Evolutionary conservation across 2,888 invertebrate genomes (phyloP).

Genomic region (Oligia latruncula): DNA sequence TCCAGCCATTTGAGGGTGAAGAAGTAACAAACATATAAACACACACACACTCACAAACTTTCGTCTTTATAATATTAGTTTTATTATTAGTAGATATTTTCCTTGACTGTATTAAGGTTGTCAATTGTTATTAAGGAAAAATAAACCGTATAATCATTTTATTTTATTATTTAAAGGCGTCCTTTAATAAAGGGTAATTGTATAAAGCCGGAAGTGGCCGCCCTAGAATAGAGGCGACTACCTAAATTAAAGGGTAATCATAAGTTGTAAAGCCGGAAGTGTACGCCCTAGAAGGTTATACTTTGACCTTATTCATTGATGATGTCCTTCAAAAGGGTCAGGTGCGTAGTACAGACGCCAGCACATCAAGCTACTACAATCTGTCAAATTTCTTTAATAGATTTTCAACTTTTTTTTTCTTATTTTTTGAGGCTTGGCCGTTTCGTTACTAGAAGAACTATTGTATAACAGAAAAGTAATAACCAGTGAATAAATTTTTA

Average conservation of each 20-base stretch:
- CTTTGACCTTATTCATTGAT: conserved; percentile 9
- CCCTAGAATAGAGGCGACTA: background rate
- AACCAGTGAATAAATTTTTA: too few species aligned
- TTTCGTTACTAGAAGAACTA: too few species aligned
- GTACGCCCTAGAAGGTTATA: background rate
- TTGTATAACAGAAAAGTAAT: too few species aligned
- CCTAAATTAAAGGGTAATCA: background rate
- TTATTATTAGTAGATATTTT: background rate
- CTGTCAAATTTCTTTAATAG: too few species aligned
- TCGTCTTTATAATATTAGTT: too few species aligned
- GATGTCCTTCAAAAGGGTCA: conserved; percentile 4
- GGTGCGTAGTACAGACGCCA: background rate
- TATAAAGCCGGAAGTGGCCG: background rate
- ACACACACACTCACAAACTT: too few species aligned
- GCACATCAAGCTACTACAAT: too few species aligned
- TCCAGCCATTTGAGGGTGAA: too few species aligned
- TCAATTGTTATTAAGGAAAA: background rate
- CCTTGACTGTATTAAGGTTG: too few species aligned
- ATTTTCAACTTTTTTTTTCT: too few species aligned
- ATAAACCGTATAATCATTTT: background rate
- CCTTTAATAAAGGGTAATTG: background rate
- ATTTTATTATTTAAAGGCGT: background rate
- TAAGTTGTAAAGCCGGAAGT: background rate
- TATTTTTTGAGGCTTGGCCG: too few species aligned
- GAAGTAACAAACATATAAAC: too few species aligned